These are phyloP conservation scores for Mus pahari DNA, from an alignment of 2,113 vertebrate genomes.

Conservation along the genomic window DNA sequence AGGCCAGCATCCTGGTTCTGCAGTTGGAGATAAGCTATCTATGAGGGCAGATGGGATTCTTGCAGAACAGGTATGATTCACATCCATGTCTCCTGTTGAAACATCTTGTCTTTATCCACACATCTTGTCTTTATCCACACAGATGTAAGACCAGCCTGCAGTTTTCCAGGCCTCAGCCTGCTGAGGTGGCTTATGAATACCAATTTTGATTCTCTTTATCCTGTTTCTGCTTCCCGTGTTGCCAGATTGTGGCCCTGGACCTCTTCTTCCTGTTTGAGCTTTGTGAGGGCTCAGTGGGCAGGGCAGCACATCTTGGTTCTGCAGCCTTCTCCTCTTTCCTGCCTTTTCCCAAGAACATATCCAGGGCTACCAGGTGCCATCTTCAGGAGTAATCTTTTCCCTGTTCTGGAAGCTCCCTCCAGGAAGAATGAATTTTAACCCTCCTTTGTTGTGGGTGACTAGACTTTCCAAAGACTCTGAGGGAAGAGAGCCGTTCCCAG, in stretches of 20 bases:
- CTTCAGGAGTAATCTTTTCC: conserved; percentile 32
- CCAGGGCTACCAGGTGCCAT: not conserved
- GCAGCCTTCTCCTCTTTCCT: not conserved
- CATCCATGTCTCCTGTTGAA: not conserved
- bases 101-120: not conserved
- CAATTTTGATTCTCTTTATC: conserved; percentile 29
- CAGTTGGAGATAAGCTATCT: not conserved
- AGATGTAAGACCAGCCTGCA: not conserved
- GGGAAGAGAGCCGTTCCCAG: conserved; percentile 42
- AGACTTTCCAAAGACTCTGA: conserved; percentile 14
- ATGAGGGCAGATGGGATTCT: not conserved
- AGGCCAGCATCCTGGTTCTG: not conserved
- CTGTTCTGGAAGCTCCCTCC: not conserved
- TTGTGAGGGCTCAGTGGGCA: conserved; percentile 50
- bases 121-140: not conserved
- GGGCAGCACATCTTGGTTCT: not conserved
- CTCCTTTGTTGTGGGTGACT: not conserved
- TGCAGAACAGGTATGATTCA: not conserved
- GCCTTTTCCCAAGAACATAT: not conserved
- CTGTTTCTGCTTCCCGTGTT: not conserved
- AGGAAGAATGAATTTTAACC: conserved; percentile 14
- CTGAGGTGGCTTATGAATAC: conserved; percentile 60
- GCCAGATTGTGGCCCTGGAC: conserved; percentile 62
- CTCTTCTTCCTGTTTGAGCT: conserved; percentile 71
- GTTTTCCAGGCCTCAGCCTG: conserved; percentile 57